Percentiles rank a stretch among this genome's conserved stretches.
These are phyloP conservation scores for Vulpes lagopus DNA, from an alignment of 2,113 vertebrate genomes.

Conservation along the genomic window DNA sequence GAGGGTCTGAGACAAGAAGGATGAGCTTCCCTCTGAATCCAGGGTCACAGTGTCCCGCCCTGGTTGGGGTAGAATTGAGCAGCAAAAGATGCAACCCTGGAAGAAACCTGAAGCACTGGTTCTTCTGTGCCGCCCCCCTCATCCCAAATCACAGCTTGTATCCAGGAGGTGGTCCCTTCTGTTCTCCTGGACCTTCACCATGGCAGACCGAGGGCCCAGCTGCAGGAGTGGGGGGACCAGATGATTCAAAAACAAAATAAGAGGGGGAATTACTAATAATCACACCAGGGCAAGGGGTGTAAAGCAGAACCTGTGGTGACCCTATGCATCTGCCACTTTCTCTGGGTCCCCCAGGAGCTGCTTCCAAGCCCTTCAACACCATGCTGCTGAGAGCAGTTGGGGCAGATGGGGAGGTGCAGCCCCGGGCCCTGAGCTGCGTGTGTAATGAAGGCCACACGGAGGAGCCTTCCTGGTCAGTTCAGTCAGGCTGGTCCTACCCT, in stretches of 20 bases:
- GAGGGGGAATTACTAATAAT: not conserved
- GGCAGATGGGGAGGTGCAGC: not conserved
- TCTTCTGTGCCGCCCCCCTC: fast-evolving
- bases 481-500: not conserved
- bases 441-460: not conserved
- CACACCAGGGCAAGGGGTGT: not conserved
- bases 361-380: not conserved
- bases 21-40: not conserved
- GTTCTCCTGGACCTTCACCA: not conserved
- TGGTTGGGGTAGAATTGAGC: not conserved
- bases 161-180: not conserved
- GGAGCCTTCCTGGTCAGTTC: not conserved
- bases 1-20: not conserved
- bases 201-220: not conserved
- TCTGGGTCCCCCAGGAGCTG: not conserved
- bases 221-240: not conserved
- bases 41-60: not conserved
- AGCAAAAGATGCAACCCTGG: too few species aligned
- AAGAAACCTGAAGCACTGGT: not conserved
- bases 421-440: not conserved
- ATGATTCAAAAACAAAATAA: not conserved
- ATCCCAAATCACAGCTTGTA: not conserved
- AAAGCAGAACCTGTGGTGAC: too few species aligned
- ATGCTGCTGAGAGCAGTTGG: not conserved
- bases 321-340: not conserved